A percentile compares a stretch with the other conserved stretches of the same genome.
phyloP scores from a whole-genome alignment of 1,140 invertebrate species.

The Calephelis virginiensis region DNA sequence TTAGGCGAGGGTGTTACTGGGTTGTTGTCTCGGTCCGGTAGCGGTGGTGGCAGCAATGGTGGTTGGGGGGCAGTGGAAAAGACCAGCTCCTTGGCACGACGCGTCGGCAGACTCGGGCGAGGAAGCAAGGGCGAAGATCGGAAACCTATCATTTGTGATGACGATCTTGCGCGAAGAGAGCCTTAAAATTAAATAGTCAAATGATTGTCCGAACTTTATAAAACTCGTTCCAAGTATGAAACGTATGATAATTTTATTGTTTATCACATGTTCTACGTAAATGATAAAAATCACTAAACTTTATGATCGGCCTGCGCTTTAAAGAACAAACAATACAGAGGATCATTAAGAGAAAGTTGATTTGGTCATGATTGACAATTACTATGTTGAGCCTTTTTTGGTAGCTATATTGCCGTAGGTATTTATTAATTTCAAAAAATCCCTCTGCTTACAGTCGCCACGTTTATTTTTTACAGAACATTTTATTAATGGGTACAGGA shows the following conservation, averaged over 20 bases:
- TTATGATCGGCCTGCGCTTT: neutral
- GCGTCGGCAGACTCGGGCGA: slow-evolving; percentile 56
- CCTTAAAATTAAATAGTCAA: slow-evolving; percentile 54
- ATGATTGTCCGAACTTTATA: neutral
- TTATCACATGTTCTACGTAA: neutral
- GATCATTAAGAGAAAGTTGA: too few species aligned
- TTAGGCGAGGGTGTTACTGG: slow-evolving; percentile 82
- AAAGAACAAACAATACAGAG: too few species aligned
- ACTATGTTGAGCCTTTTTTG: too few species aligned
- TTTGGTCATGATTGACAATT: too few species aligned
- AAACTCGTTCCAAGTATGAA: neutral
- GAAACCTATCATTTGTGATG: slow-evolving; percentile 68
- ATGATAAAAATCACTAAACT: neutral
- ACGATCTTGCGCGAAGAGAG: slow-evolving; percentile 60
- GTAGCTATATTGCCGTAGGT: too few species aligned
- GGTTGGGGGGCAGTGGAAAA: slow-evolving; percentile 70
- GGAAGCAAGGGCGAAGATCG: slow-evolving; percentile 63
- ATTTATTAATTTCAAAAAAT: too few species aligned
- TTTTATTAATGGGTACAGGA: too few species aligned
- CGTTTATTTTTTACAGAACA: too few species aligned
- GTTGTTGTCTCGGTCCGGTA: slow-evolving; percentile 54
- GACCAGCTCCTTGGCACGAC: slow-evolving; percentile 55
- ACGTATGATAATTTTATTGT: too few species aligned
- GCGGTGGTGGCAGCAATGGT: slow-evolving; percentile 45
- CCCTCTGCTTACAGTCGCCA: too few species aligned